Evolutionary conservation across 2,113 vertebrate species (phyloP).

Genomic region (Pangasianodon hypophthalmus): DNA sequence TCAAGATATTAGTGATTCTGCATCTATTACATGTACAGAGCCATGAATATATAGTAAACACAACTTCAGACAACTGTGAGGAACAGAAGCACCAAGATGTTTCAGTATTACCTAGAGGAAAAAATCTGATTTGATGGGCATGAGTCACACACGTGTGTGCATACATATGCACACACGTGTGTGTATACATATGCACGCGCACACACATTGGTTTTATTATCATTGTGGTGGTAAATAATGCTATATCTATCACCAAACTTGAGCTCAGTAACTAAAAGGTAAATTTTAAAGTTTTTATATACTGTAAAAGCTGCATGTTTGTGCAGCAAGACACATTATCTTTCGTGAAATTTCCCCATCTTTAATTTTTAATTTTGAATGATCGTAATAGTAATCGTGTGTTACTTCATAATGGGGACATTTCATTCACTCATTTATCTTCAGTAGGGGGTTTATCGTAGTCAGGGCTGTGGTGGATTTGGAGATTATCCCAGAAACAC

Average conservation of each 20-base stretch:
- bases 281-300: not conserved
- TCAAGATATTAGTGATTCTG: not conserved
- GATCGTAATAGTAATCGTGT: not conserved
- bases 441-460: not conserved
- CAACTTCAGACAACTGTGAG: not conserved
- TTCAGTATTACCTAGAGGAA: not conserved
- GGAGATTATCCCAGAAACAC: not conserved
- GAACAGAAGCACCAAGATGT: not conserved
- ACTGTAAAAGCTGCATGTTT: not conserved
- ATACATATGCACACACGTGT: not conserved
- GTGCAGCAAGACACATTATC: not conserved
- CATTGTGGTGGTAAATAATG: not conserved
- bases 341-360: not conserved
- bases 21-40: not conserved
- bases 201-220: not conserved
- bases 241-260: not conserved
- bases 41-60: slow-evolving; percentile 23
- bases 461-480: not conserved
- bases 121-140: not conserved
- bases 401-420: not conserved
- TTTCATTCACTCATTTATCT: not conserved
- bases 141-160: not conserved
- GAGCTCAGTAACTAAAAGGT: not conserved
- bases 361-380: not conserved
- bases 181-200: not conserved